phyloP scores from a whole-genome alignment of 2,113 vertebrate genomes.

The Nyctereutes procyonoides region DNA sequence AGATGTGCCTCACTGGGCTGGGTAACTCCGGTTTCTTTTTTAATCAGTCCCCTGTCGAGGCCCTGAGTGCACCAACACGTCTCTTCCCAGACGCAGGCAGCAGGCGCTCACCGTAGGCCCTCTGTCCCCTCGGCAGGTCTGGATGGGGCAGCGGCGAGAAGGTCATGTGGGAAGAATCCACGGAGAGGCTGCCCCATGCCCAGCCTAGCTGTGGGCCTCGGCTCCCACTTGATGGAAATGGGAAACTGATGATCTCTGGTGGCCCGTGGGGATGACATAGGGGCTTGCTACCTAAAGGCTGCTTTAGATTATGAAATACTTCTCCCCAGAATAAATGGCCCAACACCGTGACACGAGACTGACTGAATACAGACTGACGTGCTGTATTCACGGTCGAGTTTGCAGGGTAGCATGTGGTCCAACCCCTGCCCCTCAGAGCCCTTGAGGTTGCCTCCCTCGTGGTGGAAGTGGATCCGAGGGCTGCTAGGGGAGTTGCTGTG shows the following conservation, averaged over 20 bases:
- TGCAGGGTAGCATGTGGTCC: not conserved
- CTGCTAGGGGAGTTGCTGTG: not conserved
- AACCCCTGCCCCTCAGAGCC: not conserved
- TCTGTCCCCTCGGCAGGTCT: not conserved
- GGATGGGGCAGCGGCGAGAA: not conserved
- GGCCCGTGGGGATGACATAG: not conserved
- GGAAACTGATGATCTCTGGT: too few relatives aligned
- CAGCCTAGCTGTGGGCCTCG: fast-evolving
- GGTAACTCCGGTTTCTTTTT: not conserved
- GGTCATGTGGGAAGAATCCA: fast-evolving
- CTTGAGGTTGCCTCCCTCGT: not conserved
- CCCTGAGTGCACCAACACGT: not conserved
- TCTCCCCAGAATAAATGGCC: fast-evolving
- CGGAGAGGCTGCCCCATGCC: not conserved
- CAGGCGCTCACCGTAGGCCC: fast-evolving
- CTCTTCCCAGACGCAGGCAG: not conserved
- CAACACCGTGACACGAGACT: not conserved
- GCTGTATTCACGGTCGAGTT: fast-evolving
- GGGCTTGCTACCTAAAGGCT: not conserved
- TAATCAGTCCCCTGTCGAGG: not conserved
- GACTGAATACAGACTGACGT: not conserved
- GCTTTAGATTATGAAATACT: not conserved
- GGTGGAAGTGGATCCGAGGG: not conserved
- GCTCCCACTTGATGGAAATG: fast-evolving
- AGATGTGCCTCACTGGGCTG: too few relatives aligned